Evolutionary conservation across 1,140 invertebrate species (phyloP).

Genomic region (Zaprionus ghesquierei): DNA sequence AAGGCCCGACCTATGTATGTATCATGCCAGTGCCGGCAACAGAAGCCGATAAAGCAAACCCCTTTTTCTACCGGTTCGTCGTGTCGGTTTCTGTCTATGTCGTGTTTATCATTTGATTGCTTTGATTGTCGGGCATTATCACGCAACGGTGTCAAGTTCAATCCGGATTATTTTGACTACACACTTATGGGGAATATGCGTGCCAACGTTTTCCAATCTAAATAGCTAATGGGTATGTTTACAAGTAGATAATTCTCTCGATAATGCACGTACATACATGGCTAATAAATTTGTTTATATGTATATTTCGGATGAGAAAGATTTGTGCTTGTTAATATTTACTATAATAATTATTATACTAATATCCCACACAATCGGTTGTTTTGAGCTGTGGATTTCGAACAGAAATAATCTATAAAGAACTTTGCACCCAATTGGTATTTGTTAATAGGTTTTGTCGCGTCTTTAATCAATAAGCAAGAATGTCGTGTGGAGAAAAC

Average conservation of each 20-base stretch:
- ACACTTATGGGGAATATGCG: neutral
- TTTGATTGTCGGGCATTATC: slow-evolving; percentile 22
- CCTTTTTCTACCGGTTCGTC: neutral
- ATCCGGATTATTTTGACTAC: slow-evolving; percentile 28
- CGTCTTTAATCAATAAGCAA: neutral
- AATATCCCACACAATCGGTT: too few species aligned
- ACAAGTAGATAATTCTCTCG: neutral
- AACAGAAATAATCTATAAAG: neutral
- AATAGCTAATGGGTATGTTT: slow-evolving; percentile 10
- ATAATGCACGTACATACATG: neutral
- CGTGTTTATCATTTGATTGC: slow-evolving; percentile 26
- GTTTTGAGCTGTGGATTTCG: neutral
- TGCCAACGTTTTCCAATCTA: neutral
- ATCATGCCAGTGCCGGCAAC: neutral
- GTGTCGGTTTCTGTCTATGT: neutral
- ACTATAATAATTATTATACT: too few species aligned
- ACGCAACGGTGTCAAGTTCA: slow-evolving; percentile 5
- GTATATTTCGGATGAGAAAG: too few species aligned
- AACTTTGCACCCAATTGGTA: neutral
- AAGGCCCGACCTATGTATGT: too few species aligned
- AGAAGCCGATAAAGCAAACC: slow-evolving; percentile 4
- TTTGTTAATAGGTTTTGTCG: neutral
- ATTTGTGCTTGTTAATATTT: too few species aligned
- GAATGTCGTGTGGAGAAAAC: neutral
- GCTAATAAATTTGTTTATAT: too few species aligned